These are phyloP conservation scores for Lota lota DNA, from an alignment of 2,113 vertebrate genomes.

Conservation along the genomic window DNA sequence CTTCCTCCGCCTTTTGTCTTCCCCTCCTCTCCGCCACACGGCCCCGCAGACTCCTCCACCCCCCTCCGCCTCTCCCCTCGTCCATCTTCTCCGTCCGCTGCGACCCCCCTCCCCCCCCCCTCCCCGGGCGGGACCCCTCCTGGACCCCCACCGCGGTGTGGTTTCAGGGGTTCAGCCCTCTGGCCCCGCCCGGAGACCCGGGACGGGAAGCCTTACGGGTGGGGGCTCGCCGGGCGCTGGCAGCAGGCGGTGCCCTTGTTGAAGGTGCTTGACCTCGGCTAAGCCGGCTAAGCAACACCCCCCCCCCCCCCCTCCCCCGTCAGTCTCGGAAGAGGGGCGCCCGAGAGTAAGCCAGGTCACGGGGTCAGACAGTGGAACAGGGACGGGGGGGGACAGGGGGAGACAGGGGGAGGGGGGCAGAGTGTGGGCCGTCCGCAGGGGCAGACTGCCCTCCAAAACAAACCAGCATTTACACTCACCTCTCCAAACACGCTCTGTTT, in stretches of 20 bases:
- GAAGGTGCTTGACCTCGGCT: conserved; percentile 70
- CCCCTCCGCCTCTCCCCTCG: conserved; percentile 1
- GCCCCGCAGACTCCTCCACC: neutral
- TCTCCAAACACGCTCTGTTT: conserved; percentile 63
- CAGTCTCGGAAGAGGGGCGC: conserved; percentile 59
- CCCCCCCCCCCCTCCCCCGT: conserved; percentile 6
- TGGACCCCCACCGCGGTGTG: neutral
- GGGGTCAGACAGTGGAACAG: conserved; percentile 60
- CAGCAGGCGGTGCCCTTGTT: conserved; percentile 63
- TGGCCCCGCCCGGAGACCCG: conserved; percentile 29
- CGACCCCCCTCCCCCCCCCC: neutral
- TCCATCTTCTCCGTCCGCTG: conserved; percentile 18
- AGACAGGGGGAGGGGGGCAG: neutral
- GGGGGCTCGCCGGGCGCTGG: conserved; percentile 44
- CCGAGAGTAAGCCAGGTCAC: conserved; percentile 55
- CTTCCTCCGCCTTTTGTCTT: conserved; percentile 6
- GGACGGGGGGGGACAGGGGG: conserved; percentile 12
- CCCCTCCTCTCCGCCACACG: conserved; percentile 5
- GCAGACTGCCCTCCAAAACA: conserved; percentile 64
- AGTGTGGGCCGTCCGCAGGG: conserved; percentile 42
- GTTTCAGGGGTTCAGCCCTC: conserved; percentile 35
- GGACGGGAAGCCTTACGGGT: conserved; percentile 46
- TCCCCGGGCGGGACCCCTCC: neutral
- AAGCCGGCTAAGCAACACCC: conserved; percentile 71
- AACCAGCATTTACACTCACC: conserved; percentile 66